phyloP scores from a whole-genome alignment of 2,797 vertebrate genomes.

The Artibeus lituratus region DNA sequence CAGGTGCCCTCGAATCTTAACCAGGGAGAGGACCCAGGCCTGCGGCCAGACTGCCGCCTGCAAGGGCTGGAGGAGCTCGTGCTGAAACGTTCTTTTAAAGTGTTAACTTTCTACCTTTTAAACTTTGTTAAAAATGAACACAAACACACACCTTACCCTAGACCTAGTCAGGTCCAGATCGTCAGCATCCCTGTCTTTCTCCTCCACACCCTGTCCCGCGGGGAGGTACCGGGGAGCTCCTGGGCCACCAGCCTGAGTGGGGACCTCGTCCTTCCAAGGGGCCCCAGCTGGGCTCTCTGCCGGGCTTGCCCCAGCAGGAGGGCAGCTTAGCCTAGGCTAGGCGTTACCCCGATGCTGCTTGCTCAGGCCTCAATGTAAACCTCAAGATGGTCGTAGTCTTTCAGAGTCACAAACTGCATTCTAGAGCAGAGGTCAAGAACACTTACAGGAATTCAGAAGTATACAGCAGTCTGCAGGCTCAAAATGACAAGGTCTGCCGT shows the following conservation, averaged over 20 bases:
- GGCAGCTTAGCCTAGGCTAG: too few species aligned
- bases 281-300: background rate
- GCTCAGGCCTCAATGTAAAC: background rate
- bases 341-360: background rate
- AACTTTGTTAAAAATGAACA: too few species aligned
- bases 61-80: too few species aligned
- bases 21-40: background rate
- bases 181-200: too few species aligned
- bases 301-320: background rate
- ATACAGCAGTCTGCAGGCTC: too few species aligned
- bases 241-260: too few species aligned
- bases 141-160: too few species aligned
- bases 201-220: too few species aligned
- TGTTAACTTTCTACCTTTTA: too few species aligned
- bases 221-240: background rate
- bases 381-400: background rate
- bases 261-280: rapidly evolving
- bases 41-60: background rate
- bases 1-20: background rate
- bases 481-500: background rate
- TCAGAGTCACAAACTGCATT: background rate
- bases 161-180: too few species aligned
- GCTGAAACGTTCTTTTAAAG: too few species aligned
- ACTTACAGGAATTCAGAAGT: background rate
- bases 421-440: background rate